Conservation (phyloP, 1,140 invertebrate species). For the Drosophila azteca region DNA sequence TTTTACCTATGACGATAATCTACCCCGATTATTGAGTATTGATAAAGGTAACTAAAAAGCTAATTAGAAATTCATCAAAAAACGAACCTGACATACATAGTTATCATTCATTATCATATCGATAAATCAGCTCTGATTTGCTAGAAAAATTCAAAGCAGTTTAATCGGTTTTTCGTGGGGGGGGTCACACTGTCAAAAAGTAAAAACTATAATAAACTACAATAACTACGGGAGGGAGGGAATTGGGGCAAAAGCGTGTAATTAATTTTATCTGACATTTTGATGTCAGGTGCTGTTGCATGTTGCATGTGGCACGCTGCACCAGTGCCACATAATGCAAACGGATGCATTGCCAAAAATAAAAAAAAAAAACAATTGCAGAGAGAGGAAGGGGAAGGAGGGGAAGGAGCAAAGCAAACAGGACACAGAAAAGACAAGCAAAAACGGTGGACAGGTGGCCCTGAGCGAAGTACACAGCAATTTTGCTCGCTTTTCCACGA, state of each 20-base stretch:
- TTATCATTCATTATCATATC: no score
- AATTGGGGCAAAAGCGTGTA: constrained; percentile 17
- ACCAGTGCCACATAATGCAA: constrained; percentile 51
- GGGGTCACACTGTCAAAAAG: constrained; percentile 10
- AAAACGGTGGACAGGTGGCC: constrained; percentile 3
- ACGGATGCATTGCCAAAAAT: constrained; percentile 39
- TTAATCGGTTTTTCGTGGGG: no score
- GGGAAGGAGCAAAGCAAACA: constrained; percentile 20
- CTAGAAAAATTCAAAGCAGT: no score
- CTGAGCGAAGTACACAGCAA: constrained; percentile 1
- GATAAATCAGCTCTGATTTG: no score
- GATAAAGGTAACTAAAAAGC: no score
- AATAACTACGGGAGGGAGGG: neutral
- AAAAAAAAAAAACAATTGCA: constrained; percentile 20
- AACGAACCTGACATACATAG: no score
- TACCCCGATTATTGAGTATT: no score
- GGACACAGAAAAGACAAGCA: constrained; percentile 22
- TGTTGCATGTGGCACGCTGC: constrained; percentile 46
- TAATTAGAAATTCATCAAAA: no score
- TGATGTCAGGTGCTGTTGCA: constrained; percentile 47
- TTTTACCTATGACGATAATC: no score
- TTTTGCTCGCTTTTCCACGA: constrained; percentile 38
- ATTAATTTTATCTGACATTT: constrained; percentile 52
- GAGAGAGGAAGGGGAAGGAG: constrained; percentile 7
- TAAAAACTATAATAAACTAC: constrained; percentile 3